phyloP scores from a whole-genome alignment of 2,113 vertebrate species.

The Shinisaurus crocodilurus region DNA sequence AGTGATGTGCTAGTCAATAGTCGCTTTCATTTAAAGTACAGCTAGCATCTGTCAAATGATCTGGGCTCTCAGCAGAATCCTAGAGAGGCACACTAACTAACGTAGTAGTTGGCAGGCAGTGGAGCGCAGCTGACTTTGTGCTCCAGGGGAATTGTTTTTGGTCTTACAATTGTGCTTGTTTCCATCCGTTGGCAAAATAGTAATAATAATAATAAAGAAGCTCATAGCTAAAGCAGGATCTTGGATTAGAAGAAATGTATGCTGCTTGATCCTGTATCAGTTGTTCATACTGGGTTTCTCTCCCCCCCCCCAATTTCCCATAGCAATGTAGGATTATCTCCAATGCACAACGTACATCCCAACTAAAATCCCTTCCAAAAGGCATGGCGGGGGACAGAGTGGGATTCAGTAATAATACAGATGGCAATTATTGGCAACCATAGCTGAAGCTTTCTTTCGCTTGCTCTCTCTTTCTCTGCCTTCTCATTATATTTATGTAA shows the following conservation, averaged over 20 bases:
- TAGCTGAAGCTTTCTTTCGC: not conserved
- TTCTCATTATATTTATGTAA: not conserved
- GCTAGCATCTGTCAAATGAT: not conserved
- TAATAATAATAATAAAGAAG: not conserved
- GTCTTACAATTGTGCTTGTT: not conserved
- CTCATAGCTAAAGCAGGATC: not conserved
- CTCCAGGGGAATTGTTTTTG: not conserved
- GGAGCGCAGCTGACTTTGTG: not conserved
- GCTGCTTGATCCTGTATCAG: not conserved
- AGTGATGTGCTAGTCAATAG: not conserved
- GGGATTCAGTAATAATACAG: not conserved
- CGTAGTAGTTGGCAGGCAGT: not conserved
- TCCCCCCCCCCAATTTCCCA: not conserved
- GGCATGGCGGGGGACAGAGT: too few relatives aligned
- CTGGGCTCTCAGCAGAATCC: slow-evolving; percentile 5
- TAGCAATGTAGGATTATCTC: not conserved
- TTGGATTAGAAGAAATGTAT: not conserved
- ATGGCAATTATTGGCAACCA: not conserved
- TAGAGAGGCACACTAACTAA: not conserved
- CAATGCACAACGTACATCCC: not conserved
- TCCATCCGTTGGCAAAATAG: not conserved
- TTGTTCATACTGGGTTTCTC: not conserved
- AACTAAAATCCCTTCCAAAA: not conserved
- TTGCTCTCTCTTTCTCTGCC: not conserved
- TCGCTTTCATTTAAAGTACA: slow-evolving; percentile 4